Evolutionary conservation across 2,113 vertebrate genomes (phyloP).

Genomic region (Lepus timidus): DNA sequence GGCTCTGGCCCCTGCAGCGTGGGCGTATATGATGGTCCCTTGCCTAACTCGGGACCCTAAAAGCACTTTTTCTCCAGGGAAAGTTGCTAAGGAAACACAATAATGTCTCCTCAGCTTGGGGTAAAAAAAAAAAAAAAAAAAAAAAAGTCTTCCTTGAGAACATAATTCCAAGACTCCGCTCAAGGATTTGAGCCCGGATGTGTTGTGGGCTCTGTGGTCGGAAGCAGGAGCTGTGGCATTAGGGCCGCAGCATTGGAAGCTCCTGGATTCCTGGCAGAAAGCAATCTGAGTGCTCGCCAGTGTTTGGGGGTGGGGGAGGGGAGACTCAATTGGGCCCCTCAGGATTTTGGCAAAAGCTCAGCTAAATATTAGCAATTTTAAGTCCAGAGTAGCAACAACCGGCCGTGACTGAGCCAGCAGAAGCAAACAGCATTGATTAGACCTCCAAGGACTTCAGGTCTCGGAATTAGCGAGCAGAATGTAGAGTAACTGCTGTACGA

Average conservation of each 20-base stretch:
- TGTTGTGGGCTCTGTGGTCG: neutral
- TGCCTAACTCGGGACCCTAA: neutral
- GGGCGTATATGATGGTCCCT: neutral
- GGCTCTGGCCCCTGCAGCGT: neutral
- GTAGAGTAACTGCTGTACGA: neutral
- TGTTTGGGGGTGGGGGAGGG: too few species aligned
- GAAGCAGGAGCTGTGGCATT: neutral
- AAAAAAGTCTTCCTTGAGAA: neutral
- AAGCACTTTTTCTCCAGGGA: neutral
- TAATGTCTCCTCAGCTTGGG: too few species aligned
- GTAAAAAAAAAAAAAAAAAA: neutral
- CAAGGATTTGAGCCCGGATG: neutral
- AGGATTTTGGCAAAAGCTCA: conserved; percentile 42
- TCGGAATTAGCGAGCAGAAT: conserved; percentile 20
- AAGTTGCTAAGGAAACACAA: neutral
- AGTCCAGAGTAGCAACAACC: conserved; percentile 41
- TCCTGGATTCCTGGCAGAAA: neutral
- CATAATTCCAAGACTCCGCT: too few species aligned
- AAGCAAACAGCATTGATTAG: neutral
- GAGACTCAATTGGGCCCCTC: neutral
- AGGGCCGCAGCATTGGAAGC: neutral
- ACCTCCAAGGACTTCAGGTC: conserved; percentile 9
- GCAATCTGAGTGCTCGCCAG: neutral
- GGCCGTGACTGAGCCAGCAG: conserved; percentile 14
- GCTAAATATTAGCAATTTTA: conserved; percentile 43